Conservation (phyloP, 1,140 invertebrate genomes). For the Drosophila serrata region DNA sequence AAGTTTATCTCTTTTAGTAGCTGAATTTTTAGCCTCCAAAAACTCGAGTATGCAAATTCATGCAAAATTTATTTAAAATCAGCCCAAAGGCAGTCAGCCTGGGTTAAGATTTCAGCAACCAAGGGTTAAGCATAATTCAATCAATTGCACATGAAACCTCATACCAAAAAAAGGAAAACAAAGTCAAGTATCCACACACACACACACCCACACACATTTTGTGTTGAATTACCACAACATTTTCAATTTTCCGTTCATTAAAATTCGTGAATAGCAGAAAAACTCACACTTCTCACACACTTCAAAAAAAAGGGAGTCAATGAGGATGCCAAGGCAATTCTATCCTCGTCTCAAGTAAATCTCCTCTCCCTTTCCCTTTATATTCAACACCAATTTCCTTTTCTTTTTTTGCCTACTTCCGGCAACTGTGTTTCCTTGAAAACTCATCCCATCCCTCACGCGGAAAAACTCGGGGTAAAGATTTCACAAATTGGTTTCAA, state of each 20-base stretch:
- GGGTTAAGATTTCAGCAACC: not conserved
- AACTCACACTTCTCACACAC: slow-evolving; percentile 26
- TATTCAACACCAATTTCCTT: slow-evolving; percentile 57
- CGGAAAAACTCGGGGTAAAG: slow-evolving; percentile 56
- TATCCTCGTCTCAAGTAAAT: not conserved
- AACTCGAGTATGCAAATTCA: slow-evolving; percentile 67
- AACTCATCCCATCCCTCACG: slow-evolving; percentile 52
- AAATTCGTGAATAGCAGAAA: slow-evolving; percentile 70
- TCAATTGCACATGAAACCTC: slow-evolving; percentile 40
- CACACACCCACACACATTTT: too few relatives aligned
- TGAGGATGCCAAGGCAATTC: slow-evolving; percentile 38
- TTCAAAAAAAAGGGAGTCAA: too few relatives aligned
- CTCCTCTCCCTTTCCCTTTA: not conserved
- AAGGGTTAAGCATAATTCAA: slow-evolving; percentile 57
- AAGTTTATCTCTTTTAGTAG: not conserved
- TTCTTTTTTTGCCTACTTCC: slow-evolving; percentile 62
- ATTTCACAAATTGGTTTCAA: slow-evolving; percentile 79
- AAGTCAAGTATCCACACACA: slow-evolving; percentile 35
- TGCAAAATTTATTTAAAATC: slow-evolving; percentile 64
- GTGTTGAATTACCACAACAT: slow-evolving; percentile 57
- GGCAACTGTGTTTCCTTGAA: slow-evolving; percentile 27
- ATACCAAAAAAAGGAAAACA: slow-evolving; percentile 9
- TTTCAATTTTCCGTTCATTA: slow-evolving; percentile 78
- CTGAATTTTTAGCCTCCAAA: slow-evolving; percentile 6
- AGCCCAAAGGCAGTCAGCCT: slow-evolving; percentile 8